These are phyloP conservation scores for Aplodontia rufa DNA, from an alignment of 2,113 vertebrate genomes.

Conservation along the genomic window DNA sequence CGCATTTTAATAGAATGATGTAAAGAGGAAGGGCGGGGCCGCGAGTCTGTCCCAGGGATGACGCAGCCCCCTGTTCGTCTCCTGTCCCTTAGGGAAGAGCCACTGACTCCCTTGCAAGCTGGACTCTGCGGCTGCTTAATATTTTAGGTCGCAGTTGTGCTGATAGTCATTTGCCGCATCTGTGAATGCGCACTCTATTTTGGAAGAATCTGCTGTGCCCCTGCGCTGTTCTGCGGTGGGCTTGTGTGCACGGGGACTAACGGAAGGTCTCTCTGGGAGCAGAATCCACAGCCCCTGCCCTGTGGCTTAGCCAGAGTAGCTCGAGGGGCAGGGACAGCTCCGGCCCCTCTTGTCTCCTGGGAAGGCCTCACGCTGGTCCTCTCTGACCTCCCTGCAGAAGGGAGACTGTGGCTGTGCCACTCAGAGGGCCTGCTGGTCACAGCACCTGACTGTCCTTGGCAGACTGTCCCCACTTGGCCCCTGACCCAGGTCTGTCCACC, in stretches of 20 bases:
- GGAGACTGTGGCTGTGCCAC: rapidly evolving
- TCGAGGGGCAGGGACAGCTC: neutral
- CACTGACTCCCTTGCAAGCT: neutral
- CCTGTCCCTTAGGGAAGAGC: too few relatives aligned
- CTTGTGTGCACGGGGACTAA: neutral
- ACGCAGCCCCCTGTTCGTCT: too few relatives aligned
- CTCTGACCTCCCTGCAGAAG: neutral
- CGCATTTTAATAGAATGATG: neutral
- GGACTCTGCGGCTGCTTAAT: neutral
- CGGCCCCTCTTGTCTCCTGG: neutral
- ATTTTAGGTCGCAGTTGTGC: conserved; percentile 18
- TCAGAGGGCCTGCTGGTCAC: neutral
- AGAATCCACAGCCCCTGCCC: rapidly evolving
- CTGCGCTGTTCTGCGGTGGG: rapidly evolving
- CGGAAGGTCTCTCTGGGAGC: rapidly evolving
- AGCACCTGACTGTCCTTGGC: neutral
- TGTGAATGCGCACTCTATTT: neutral
- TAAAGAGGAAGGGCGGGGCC: neutral
- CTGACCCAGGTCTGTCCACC: rapidly evolving
- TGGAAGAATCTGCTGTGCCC: neutral
- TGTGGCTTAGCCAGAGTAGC: rapidly evolving
- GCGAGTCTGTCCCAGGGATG: too few relatives aligned
- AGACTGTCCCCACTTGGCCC: rapidly evolving
- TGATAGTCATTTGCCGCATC: neutral
- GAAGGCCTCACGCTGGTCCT: neutral